These are phyloP conservation scores for Neolamprologus fasciatus DNA, from an alignment of 2,113 vertebrate genomes.

Conservation along the genomic window DNA sequence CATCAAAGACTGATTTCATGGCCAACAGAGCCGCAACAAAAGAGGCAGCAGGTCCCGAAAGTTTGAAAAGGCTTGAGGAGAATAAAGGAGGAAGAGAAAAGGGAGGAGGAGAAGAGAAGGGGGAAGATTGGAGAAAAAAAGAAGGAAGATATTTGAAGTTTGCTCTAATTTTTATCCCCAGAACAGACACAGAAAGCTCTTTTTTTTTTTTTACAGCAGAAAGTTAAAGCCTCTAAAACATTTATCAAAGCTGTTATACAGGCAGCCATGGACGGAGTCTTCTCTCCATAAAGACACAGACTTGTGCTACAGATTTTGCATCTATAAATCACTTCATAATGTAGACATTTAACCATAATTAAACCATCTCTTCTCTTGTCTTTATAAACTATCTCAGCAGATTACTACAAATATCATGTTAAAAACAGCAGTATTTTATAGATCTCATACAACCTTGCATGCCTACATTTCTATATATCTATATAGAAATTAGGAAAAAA, in stretches of 20 bases:
- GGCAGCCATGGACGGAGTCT: not conserved
- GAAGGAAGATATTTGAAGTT: not conserved
- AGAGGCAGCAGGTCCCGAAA: slow-evolving; percentile 59
- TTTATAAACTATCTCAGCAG: not conserved
- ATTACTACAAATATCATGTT: not conserved
- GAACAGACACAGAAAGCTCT: not conserved
- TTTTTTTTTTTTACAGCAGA: not conserved
- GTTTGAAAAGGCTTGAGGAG: slow-evolving; percentile 36
- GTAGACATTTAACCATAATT: not conserved
- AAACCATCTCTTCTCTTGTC: not conserved
- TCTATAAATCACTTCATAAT: not conserved
- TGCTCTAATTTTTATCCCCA: not conserved
- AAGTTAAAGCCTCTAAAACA: not conserved
- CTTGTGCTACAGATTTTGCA: not conserved
- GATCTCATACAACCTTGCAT: not conserved
- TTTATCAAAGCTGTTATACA: not conserved
- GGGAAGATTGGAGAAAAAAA: not conserved
- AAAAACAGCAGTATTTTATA: not conserved
- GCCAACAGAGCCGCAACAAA: slow-evolving; percentile 52
- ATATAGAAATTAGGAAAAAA: not conserved
- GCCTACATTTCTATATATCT: not conserved
- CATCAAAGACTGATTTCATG: slow-evolving; percentile 58
- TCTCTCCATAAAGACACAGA: not conserved
- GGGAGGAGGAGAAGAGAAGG: not conserved
- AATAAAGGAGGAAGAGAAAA: slow-evolving; percentile 25